phyloP scores from a whole-genome alignment of 2,113 vertebrate genomes.

The Scomber japonicus region DNA sequence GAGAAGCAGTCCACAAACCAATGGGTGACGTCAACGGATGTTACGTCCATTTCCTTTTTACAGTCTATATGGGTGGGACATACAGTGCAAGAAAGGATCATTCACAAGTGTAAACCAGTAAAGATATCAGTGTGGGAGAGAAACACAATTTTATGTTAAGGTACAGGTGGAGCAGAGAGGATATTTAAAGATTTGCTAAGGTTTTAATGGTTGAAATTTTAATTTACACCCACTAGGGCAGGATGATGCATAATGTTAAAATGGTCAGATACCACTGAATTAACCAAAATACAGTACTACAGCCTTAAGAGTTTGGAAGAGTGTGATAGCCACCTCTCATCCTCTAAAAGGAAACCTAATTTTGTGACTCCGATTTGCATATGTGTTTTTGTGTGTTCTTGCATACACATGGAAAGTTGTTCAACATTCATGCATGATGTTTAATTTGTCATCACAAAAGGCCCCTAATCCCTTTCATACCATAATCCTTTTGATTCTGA shows the following conservation, averaged over 20 bases:
- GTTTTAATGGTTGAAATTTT: too few relatives aligned
- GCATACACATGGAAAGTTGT: conserved; percentile 29
- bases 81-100: too few relatives aligned
- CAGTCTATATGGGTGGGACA: too few relatives aligned
- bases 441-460: conserved; percentile 66
- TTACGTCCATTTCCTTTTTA: too few relatives aligned
- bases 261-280: neutral
- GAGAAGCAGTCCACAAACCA: too few relatives aligned
- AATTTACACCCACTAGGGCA: too few relatives aligned
- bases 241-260: neutral
- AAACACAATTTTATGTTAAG: too few relatives aligned
- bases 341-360: conserved; percentile 27
- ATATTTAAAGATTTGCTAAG: too few relatives aligned
- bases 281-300: neutral
- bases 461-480: conserved; percentile 54
- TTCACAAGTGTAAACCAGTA: too few relatives aligned
- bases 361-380: conserved; percentile 20
- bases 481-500: conserved; percentile 62
- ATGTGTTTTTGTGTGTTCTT: conserved; percentile 7
- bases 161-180: too few relatives aligned
- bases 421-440: conserved; percentile 47
- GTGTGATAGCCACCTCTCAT: conserved; percentile 50
- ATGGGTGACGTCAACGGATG: too few relatives aligned
- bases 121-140: too few relatives aligned
- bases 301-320: neutral